These are phyloP conservation scores for Neodiprion pinetum DNA, from an alignment of 1,140 invertebrate species.

Conservation along the genomic window DNA sequence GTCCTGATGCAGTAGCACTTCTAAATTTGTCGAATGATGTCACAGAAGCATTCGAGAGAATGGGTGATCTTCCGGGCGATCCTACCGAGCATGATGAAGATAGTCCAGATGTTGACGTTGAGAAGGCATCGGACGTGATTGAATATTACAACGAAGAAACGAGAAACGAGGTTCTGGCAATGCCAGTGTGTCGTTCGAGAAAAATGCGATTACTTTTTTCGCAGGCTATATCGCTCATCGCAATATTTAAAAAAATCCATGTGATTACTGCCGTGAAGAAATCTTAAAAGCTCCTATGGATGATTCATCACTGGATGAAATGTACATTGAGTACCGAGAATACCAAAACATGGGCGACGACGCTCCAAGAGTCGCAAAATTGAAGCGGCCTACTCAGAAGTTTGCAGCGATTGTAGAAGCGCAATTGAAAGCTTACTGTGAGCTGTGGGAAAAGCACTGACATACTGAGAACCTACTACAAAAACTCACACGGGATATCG, in stretches of 20 bases:
- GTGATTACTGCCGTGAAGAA: background rate
- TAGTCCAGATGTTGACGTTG: too few species aligned
- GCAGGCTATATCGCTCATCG: constrained; percentile 8
- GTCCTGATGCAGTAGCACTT: background rate
- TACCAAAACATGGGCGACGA: constrained; percentile 5
- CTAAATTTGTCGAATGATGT: constrained; percentile 9
- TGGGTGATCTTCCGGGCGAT: background rate
- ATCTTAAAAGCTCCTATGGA: constrained; percentile 8
- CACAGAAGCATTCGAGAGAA: constrained; percentile 12
- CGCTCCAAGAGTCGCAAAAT: constrained; percentile 1
- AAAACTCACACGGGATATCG: background rate
- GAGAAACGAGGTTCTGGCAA: constrained; percentile 4
- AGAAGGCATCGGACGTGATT: background rate
- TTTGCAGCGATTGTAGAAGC: background rate
- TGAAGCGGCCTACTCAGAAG: background rate
- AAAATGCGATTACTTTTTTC: constrained; percentile 9
- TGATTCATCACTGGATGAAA: background rate
- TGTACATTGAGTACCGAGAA: constrained; percentile 13
- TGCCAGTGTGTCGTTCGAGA: background rate
- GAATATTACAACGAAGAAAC: background rate
- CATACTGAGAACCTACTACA: background rate
- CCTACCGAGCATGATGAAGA: too few species aligned
- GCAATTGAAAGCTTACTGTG: background rate
- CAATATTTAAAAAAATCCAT: background rate
- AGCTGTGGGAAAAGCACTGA: background rate